Evolutionary conservation across 2,113 vertebrate genomes (phyloP).

Genomic region (Xenopus borealis): DNA sequence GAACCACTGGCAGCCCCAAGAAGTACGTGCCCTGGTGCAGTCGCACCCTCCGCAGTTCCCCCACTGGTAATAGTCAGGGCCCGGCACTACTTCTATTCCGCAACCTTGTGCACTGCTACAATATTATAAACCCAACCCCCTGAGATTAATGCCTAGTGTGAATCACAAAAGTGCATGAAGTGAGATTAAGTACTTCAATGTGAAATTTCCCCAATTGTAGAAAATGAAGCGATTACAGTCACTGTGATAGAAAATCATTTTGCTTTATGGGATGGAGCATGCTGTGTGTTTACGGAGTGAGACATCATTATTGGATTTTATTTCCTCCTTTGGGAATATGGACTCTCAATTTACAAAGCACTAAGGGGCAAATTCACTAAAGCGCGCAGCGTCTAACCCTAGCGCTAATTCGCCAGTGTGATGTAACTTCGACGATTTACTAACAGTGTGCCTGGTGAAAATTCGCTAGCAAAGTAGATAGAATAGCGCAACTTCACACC

Average conservation of each 20-base stretch:
- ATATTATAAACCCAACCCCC: not conserved
- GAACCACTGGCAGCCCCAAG: too few relatives aligned
- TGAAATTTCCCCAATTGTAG: not conserved
- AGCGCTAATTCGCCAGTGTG: too few relatives aligned
- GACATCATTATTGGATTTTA: not conserved
- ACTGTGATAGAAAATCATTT: not conserved
- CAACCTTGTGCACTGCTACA: not conserved
- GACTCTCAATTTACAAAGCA: not conserved
- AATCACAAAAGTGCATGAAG: not conserved
- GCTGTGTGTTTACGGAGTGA: not conserved
- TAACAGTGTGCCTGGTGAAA: too few relatives aligned
- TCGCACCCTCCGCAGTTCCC: too few relatives aligned
- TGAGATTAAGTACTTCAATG: not conserved
- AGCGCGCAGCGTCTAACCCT: too few relatives aligned
- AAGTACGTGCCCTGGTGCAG: too few relatives aligned
- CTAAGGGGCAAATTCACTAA: too few relatives aligned
- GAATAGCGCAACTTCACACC: too few relatives aligned
- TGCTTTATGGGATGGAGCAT: not conserved
- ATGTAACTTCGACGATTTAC: too few relatives aligned
- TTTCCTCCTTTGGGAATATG: not conserved
- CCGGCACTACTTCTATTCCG: not conserved
- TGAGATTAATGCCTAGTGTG: not conserved
- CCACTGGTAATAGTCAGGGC: too few relatives aligned
- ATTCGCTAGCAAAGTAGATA: too few relatives aligned
- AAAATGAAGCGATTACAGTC: not conserved